Evolutionary conservation across 2,113 vertebrate genomes (phyloP).

Genomic region (Chaetops frenatus): DNA sequence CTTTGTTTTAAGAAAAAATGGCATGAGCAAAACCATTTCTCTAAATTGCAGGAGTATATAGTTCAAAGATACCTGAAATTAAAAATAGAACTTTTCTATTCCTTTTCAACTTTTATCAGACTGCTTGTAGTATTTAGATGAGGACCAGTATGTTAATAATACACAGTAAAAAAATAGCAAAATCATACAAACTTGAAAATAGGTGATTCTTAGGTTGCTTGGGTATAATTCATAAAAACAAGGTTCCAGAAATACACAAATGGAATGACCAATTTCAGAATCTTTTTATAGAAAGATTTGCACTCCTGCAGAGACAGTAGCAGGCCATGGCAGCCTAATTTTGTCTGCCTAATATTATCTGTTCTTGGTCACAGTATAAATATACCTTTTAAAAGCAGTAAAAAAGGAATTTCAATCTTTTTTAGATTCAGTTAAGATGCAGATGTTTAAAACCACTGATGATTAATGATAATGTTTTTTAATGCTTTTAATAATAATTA

Average conservation of each 20-base stretch:
- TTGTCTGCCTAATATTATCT: not conserved
- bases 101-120: not conserved
- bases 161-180: not conserved
- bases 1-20: not conserved
- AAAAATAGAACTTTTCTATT: not conserved
- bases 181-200: not conserved
- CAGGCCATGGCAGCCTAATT: not conserved
- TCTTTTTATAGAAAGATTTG: not conserved
- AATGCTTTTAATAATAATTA: not conserved
- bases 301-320: not conserved
- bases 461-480: not conserved
- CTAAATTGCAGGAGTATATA: not conserved
- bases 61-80: not conserved
- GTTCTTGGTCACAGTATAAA: not conserved
- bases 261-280: not conserved
- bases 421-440: not conserved
- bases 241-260: not conserved
- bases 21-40: not conserved
- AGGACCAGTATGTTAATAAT: not conserved
- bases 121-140: not conserved
- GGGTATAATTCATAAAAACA: not conserved
- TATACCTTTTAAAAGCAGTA: not conserved
- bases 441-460: not conserved
- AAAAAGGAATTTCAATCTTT: not conserved
- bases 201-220: not conserved